Evolutionary conservation across 2,797 vertebrate genomes (phyloP).

Genomic region (Acanthis flammea): DNA sequence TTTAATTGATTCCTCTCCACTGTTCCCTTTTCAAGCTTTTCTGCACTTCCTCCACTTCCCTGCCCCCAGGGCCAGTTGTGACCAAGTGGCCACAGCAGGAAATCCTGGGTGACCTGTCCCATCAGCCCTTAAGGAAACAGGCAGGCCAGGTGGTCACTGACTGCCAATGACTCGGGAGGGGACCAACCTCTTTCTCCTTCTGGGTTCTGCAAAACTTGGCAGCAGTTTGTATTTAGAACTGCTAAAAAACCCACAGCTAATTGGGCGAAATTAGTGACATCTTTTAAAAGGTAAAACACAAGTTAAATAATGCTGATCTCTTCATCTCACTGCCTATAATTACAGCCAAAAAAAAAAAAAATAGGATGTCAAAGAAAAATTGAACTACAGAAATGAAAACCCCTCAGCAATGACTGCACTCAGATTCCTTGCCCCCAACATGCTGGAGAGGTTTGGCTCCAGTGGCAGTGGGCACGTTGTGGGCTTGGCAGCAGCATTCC

Average conservation of each 20-base stretch:
- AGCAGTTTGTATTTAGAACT: neutral
- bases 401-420: neutral
- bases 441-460: slow-evolving; percentile 19
- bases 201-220: neutral
- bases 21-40: neutral
- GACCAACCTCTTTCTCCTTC: neutral
- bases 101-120: neutral
- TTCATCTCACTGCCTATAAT: neutral
- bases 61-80: neutral
- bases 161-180: accelerated
- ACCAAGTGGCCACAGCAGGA: neutral
- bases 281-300: neutral
- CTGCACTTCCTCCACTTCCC: neutral
- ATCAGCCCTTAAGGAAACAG: neutral
- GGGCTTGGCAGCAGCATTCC: neutral
- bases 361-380: neutral
- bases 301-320: neutral
- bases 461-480: neutral
- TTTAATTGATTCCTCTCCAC: neutral
- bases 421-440: neutral
- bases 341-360: neutral
- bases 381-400: neutral
- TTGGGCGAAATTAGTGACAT: neutral
- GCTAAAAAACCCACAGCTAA: neutral
- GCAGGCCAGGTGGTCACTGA: neutral